Evolutionary conservation across 2,797 vertebrate genomes (phyloP).

Genomic region (Cyclura pinguis): DNA sequence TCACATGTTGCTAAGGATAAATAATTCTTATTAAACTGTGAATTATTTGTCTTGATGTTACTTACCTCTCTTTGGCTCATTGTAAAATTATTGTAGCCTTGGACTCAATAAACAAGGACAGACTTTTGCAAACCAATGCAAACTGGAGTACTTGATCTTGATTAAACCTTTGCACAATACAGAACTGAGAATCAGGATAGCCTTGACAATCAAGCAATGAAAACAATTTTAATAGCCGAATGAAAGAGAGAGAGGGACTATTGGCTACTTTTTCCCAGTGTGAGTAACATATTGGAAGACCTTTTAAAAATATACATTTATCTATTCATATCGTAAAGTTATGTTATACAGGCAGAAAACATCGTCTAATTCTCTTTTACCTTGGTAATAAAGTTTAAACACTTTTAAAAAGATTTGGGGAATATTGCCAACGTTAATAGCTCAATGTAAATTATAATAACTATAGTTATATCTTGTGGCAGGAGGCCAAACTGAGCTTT

Average conservation of each 20-base stretch:
- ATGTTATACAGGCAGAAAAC: neutral
- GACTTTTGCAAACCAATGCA: neutral
- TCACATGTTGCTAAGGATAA: neutral
- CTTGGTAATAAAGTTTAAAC: neutral
- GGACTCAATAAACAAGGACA: neutral
- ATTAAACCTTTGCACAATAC: no score
- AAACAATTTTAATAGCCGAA: neutral
- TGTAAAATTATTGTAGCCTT: neutral
- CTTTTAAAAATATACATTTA: no score
- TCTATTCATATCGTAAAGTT: neutral
- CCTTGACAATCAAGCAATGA: neutral
- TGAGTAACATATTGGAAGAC: neutral
- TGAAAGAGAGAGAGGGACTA: neutral
- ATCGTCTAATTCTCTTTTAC: neutral
- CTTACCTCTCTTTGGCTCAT: neutral
- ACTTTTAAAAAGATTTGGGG: neutral
- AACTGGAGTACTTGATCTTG: neutral
- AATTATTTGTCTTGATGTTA: neutral
- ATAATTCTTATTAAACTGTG: neutral
- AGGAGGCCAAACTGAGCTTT: neutral
- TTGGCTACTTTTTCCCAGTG: neutral
- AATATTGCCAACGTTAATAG: neutral
- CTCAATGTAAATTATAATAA: conserved; percentile 8
- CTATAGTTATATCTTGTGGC: neutral
- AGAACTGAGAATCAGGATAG: neutral